Conservation (phyloP, 2,797 vertebrate species). For the Pteropus rufus region DNA sequence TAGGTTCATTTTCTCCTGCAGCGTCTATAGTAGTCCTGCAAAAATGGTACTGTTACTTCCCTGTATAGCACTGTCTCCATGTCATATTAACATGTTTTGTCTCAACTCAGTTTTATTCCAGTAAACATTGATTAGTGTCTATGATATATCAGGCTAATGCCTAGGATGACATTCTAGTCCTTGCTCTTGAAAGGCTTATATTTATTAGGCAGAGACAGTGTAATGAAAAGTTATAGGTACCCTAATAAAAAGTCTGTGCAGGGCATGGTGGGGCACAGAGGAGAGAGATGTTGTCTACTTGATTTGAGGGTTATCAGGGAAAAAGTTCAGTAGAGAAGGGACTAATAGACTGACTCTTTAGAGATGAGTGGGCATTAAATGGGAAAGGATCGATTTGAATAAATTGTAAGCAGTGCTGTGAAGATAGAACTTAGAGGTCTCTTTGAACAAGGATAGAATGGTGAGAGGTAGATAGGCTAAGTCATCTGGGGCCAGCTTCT, state of each 20-base stretch:
- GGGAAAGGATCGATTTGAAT: not conserved
- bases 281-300: not conserved
- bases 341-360: not conserved
- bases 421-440: not conserved
- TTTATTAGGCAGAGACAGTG: not conserved
- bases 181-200: not conserved
- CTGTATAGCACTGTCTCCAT: not conserved
- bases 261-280: not conserved
- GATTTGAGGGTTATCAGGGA: not conserved
- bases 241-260: not conserved
- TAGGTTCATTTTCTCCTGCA: not conserved
- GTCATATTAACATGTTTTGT: not conserved
- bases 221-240: not conserved
- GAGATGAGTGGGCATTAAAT: not conserved
- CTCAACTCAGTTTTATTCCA: not conserved
- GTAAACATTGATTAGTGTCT: not conserved
- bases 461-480: not conserved
- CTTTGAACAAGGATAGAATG: not conserved
- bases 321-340: not conserved
- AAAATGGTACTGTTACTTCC: not conserved
- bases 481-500: not conserved
- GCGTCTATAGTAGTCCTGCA: not conserved
- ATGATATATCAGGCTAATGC: not conserved
- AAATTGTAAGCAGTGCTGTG: not conserved
- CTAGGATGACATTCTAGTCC: not conserved